Percentiles rank a stretch among this genome's conserved stretches.
Conservation (phyloP, 2,113 vertebrate species). For the Cacatua alba region DNA sequence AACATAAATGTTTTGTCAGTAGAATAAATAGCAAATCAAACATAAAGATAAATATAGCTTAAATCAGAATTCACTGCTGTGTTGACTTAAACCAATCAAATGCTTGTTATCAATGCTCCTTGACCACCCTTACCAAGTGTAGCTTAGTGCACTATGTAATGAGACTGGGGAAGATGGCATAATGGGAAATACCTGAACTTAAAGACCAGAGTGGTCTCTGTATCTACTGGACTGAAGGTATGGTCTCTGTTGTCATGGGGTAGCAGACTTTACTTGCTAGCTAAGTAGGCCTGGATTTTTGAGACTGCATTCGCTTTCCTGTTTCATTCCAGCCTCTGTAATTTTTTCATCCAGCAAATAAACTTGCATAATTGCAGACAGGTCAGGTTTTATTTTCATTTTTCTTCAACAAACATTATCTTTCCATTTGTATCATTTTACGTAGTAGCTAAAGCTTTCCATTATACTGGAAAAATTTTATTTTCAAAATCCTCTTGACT, state of each 20-base stretch:
- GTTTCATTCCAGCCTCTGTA: not conserved
- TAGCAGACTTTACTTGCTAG: not conserved
- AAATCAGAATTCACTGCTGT: not conserved
- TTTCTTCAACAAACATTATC: not conserved
- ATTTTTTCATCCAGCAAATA: not conserved
- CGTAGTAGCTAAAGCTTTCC: not conserved
- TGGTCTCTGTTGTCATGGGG: not conserved
- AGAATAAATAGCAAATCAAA: not conserved
- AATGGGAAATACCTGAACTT: not conserved
- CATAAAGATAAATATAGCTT: not conserved
- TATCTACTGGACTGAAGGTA: not conserved
- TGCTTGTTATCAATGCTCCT: not conserved
- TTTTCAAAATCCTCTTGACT: conserved; percentile 44
- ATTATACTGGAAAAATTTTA: not conserved
- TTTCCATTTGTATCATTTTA: not conserved
- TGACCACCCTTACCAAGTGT: not conserved
- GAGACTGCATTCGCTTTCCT: not conserved
- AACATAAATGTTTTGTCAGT: not conserved
- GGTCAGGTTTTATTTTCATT: not conserved
- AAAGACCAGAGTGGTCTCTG: fast-evolving
- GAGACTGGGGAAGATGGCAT: not conserved
- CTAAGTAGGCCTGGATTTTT: not conserved
- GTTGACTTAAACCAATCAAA: not conserved
- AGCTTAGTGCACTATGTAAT: not conserved
- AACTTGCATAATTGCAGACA: not conserved